Evolutionary conservation across 2,113 vertebrate species (phyloP).

Genomic region (Cygnus buccinator): DNA sequence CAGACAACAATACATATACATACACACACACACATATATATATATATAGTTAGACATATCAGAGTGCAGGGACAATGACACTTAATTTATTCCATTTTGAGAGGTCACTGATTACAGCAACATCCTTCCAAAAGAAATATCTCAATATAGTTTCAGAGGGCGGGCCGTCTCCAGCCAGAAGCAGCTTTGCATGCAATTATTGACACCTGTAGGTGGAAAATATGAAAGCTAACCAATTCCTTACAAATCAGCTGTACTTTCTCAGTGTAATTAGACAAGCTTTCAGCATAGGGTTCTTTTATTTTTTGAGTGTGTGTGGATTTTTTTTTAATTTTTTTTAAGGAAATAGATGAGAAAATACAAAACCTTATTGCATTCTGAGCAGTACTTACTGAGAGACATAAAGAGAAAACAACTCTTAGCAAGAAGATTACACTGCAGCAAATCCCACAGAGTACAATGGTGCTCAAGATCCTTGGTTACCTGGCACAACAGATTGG

Average conservation of each 20-base stretch:
- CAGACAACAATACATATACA: background rate
- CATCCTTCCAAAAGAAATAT: constrained; percentile 8
- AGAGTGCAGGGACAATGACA: background rate
- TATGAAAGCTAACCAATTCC: background rate
- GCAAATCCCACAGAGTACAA: background rate
- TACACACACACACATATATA: too few species aligned
- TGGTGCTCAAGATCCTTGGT: background rate
- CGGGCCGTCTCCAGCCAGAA: background rate
- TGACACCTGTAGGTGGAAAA: background rate
- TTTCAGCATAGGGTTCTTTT: background rate
- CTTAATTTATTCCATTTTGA: constrained; percentile 33
- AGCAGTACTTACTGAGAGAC: background rate
- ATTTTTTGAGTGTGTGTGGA: background rate
- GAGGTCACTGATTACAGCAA: background rate
- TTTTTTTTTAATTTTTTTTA: background rate
- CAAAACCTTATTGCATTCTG: background rate
- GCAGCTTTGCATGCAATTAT: background rate
- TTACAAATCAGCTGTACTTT: background rate
- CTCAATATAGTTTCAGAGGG: background rate
- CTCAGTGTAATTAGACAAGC: background rate
- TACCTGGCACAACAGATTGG: background rate
- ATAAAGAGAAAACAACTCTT: background rate
- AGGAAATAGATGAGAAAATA: background rate
- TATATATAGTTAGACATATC: background rate
- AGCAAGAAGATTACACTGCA: background rate